Percentiles rank a stretch among this genome's conserved stretches.
Evolutionary conservation across 2,797 vertebrate genomes (phyloP).

Genomic region (Sebastes vulpes): DNA sequence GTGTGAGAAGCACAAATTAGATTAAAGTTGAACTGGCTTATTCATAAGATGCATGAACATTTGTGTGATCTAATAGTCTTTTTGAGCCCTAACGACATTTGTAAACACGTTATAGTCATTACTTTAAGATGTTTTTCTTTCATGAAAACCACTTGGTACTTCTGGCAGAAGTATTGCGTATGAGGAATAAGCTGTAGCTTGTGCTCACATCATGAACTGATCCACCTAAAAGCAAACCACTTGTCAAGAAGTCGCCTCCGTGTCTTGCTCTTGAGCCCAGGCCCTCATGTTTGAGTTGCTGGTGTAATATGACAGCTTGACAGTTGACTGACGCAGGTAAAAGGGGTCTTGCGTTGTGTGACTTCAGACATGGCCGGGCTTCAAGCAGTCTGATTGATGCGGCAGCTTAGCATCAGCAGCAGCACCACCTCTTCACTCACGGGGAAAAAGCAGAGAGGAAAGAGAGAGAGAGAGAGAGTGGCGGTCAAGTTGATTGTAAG

Average conservation of each 20-base stretch:
- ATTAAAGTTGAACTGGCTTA: neutral
- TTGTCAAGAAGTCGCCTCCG: conserved; percentile 32
- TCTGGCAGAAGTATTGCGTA: conserved; percentile 14
- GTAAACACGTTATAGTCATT: neutral
- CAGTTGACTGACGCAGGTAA: conserved; percentile 60
- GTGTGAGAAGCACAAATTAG: neutral
- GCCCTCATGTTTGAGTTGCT: conserved; percentile 10
- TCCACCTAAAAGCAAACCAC: conserved; percentile 9
- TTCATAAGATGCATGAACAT: neutral
- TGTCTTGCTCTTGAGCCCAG: conserved; percentile 3
- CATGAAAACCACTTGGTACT: neutral
- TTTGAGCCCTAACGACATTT: neutral
- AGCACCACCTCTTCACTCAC: neutral
- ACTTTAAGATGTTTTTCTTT: conserved; percentile 7
- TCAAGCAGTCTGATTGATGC: conserved; percentile 26
- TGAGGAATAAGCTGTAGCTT: conserved; percentile 22
- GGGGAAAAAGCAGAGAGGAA: neutral
- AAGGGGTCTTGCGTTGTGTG: neutral
- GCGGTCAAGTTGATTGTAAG: conserved; percentile 71
- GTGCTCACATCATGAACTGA: conserved; percentile 35
- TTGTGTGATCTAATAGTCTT: neutral
- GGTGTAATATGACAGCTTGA: conserved; percentile 43
- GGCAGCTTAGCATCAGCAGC: conserved; percentile 12
- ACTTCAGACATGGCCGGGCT: neutral
- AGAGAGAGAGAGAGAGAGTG: conserved; percentile 7